These are phyloP conservation scores for Halisarca cf. caerulea DNA, from an alignment of 37 sponge, comb jelly and placozoan species.

Conservation along the genomic window DNA sequence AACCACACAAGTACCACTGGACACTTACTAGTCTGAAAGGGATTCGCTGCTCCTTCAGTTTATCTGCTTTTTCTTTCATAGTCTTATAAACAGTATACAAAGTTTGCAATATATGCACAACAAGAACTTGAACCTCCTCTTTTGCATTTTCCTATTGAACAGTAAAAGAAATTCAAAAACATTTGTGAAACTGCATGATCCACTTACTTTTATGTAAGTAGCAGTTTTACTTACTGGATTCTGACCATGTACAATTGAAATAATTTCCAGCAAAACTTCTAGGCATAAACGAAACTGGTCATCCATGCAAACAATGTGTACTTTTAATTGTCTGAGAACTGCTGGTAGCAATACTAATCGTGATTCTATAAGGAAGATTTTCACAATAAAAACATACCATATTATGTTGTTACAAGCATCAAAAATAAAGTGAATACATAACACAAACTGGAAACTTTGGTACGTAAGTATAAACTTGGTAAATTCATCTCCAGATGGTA, in stretches of 20 bases:
- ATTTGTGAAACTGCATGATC: neutral
- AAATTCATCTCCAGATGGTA: too few relatives aligned
- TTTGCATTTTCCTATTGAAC: conserved; percentile 16
- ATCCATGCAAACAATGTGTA: conserved; percentile 54
- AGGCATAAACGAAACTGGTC: conserved; percentile 58
- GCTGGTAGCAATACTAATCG: conserved; percentile 62
- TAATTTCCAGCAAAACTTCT: conserved; percentile 49
- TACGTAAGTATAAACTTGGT: too few relatives aligned
- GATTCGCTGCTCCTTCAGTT: neutral
- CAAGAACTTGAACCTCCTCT: conserved; percentile 36
- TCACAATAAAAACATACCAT: neutral
- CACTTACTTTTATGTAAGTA: neutral
- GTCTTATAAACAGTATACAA: conserved; percentile 7
- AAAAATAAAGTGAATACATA: neutral
- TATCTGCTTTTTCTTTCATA: neutral
- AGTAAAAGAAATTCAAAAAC: too few relatives aligned
- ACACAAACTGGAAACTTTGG: too few relatives aligned
- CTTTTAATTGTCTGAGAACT: conserved; percentile 49
- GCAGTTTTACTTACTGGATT: conserved; percentile 32
- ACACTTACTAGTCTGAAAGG: conserved; percentile 12
- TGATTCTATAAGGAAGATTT: conserved; percentile 39
- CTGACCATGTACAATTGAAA: conserved; percentile 37
- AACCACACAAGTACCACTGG: too few relatives aligned
- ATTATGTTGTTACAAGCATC: neutral
- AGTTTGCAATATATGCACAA: conserved; percentile 28